Evolutionary conservation across 1,140 invertebrate genomes (phyloP).

Genomic region (Meloidogyne floridensis): DNA sequence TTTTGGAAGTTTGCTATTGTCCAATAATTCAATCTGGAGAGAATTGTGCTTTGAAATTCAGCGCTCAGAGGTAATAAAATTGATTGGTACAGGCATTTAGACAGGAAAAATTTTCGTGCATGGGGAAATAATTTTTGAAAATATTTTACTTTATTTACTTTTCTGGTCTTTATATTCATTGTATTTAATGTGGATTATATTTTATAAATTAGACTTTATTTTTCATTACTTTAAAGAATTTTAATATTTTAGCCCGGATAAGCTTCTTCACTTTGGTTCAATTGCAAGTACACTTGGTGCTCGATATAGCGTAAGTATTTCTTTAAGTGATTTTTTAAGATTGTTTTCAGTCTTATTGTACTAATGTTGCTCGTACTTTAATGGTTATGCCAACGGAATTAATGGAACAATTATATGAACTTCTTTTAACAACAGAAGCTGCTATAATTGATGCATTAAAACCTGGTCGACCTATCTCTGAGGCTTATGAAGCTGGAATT

Average conservation of each 20-base stretch:
- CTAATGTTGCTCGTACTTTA: constrained; percentile 95
- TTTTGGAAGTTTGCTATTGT: constrained; percentile 95
- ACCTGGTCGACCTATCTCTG: constrained; percentile 80
- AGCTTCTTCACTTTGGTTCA: constrained; percentile 88
- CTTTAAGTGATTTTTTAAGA: background rate
- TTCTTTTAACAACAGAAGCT: constrained; percentile 86
- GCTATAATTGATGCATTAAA: constrained; percentile 82
- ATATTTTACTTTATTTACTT: background rate
- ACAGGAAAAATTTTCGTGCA: too few species aligned
- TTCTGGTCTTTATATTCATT: too few species aligned
- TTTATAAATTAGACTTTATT: too few species aligned
- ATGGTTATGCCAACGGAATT: constrained; percentile 86
- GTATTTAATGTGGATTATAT: too few species aligned
- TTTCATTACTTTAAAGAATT: too few species aligned
- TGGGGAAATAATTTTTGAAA: too few species aligned
- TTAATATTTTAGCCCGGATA: constrained; percentile 78
- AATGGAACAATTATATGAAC: constrained; percentile 83
- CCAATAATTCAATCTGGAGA: constrained; percentile 97
- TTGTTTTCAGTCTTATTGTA: constrained; percentile 80
- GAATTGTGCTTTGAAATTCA: constrained; percentile 94
- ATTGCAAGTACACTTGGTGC: constrained; percentile 92
- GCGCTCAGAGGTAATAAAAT: constrained; percentile 71
- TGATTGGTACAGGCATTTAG: too few species aligned
- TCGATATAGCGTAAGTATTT: constrained; percentile 76
- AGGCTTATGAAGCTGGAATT: constrained; percentile 84